Evolutionary conservation across 2,797 vertebrate species (phyloP).

Genomic region (Hypotaenidia okinawae): DNA sequence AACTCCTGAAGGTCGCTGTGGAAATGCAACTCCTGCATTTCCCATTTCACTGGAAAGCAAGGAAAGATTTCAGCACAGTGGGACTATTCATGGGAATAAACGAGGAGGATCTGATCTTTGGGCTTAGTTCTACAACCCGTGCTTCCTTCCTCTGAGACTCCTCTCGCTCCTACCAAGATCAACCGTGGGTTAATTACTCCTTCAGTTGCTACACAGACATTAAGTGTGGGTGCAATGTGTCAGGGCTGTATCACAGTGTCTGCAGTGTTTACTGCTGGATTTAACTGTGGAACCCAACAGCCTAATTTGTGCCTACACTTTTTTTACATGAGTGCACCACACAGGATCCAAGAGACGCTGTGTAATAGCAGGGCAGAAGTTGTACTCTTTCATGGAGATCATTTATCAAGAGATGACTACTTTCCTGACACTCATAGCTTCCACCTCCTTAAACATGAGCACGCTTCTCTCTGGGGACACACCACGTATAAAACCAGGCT

Average conservation of each 20-base stretch:
- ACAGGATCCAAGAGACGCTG: neutral
- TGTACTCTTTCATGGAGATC: neutral
- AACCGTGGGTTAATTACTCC: neutral
- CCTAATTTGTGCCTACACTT: neutral
- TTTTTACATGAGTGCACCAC: neutral
- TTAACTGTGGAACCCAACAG: neutral
- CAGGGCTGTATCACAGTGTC: neutral
- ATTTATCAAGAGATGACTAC: neutral
- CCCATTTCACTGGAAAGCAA: neutral
- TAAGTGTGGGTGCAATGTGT: neutral
- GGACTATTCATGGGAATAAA: neutral
- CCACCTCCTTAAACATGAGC: neutral
- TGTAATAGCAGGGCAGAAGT: neutral
- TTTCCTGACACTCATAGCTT: neutral
- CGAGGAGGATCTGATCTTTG: fast-evolving
- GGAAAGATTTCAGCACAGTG: neutral
- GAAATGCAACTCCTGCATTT: neutral
- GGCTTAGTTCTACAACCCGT: neutral
- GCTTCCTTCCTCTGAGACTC: neutral
- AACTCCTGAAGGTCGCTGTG: neutral
- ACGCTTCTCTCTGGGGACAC: neutral
- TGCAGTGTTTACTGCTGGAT: neutral
- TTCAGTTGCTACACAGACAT: neutral
- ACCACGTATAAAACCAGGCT: neutral
- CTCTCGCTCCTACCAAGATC: neutral